Evolutionary conservation across 2,797 vertebrate species (phyloP).

Genomic region (Glossophaga mutica): DNA sequence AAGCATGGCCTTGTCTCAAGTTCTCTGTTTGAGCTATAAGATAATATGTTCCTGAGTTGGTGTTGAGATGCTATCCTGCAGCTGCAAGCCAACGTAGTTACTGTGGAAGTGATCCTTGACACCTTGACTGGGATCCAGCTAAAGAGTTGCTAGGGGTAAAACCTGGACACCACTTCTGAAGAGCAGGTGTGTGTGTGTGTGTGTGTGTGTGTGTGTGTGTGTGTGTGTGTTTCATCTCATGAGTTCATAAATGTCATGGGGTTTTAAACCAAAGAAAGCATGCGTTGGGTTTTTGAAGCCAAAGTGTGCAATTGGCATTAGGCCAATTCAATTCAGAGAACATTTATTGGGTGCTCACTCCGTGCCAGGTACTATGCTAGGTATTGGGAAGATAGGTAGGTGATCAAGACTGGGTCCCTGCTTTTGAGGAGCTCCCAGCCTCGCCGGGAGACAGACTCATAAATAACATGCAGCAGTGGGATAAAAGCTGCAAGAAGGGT

Average conservation of each 20-base stretch:
- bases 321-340: neutral
- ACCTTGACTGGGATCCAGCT: neutral
- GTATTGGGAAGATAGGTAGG: neutral
- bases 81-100: neutral
- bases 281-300: neutral
- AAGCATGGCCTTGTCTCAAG: neutral
- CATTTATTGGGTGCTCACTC: neutral
- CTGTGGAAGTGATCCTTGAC: neutral
- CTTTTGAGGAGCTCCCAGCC: neutral
- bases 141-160: neutral
- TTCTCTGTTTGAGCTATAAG: neutral
- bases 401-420: neutral
- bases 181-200: neutral
- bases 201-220: neutral
- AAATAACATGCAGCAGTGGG: neutral
- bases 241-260: neutral
- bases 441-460: neutral
- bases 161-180: neutral
- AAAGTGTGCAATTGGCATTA: neutral
- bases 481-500: neutral
- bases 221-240: neutral
- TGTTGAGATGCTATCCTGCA: neutral
- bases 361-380: neutral
- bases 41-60: neutral
- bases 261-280: slow-evolving; percentile 5